Evolutionary conservation across 2,888 invertebrate species (phyloP), one percentile per base, ranked within the genome.

Genomic region (Tyria jacobaeae): DNA sequence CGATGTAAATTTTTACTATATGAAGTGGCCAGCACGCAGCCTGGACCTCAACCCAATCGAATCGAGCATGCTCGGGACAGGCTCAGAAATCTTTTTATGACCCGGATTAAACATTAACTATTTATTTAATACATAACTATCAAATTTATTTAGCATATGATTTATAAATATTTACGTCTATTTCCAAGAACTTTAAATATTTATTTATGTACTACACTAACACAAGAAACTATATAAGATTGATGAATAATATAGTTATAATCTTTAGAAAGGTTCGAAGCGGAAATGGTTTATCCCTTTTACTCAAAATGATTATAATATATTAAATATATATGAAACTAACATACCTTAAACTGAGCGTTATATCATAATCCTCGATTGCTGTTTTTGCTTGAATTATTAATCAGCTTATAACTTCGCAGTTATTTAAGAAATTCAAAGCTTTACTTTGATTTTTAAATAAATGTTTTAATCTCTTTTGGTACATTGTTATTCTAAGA

Each of bases 211-310:
- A 12, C 12, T 14, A 49, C 7, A 24, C 15, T 24, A n/a, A n/a
- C n/a, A 9, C 21, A 9, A 35, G 35, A 24, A 24, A 51, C 51
- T 35, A 15, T 15, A 35, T 35, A 35, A 35, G 51, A 51, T 51
- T 31, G 51, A 34, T 41, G 55, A 55, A 55, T 55, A 53, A 53
- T 41, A 53, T 10, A 41, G 17, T 27, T 24, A 51, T 35, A 51
- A 51, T 21, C 51, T 51, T 35, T 14, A 21, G 15, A 24, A 51
- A 24, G 51, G 51, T 51, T 35, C 35, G 24, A 51, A 51, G 51
- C 51, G 51, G 24, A 51, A 51, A 35, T 15, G 35, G 21, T 35
- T 9, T 21, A 21, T 51, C 35, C 51, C 51, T 51, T 51, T 51
- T 35, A 34, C 14, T 14, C 12, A 51, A 35, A 51, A 21, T 15